Conservation (phyloP, 2,113 vertebrate species). For the Geococcyx californianus region DNA sequence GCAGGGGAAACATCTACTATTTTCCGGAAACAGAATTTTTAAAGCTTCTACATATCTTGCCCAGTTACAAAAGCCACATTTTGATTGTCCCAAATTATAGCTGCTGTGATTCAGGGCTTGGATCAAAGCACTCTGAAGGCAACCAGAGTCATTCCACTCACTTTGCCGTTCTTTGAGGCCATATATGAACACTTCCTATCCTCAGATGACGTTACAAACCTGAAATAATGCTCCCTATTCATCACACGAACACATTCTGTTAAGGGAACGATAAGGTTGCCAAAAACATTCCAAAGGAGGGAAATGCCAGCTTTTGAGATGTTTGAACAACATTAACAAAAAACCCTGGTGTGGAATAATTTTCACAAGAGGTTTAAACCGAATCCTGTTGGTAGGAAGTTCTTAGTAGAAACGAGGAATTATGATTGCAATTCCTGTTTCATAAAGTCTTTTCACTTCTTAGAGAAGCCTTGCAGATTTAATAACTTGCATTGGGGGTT, state of each 20-base stretch:
- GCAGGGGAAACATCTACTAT: neutral
- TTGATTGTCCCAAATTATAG: neutral
- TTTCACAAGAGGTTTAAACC: neutral
- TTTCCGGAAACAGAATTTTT: neutral
- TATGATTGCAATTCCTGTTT: neutral
- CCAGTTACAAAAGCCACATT: neutral
- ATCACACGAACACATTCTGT: neutral
- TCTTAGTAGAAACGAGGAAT: neutral
- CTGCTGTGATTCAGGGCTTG: neutral
- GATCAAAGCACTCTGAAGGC: neutral
- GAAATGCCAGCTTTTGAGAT: neutral
- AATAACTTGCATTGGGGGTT: neutral
- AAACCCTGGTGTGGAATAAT: neutral
- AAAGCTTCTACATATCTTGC: neutral
- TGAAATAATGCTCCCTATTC: neutral
- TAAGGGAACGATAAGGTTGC: neutral
- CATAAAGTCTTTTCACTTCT: neutral
- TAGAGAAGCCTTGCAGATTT: neutral
- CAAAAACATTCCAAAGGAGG: neutral
- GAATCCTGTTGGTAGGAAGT: neutral
- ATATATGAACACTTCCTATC: neutral
- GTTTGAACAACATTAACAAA: neutral
- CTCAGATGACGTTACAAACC: neutral
- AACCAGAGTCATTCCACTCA: neutral
- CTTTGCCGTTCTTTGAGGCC: neutral